Evolutionary conservation across 2,797 vertebrate genomes (phyloP).

Genomic region (Heterohyrax brucei): DNA sequence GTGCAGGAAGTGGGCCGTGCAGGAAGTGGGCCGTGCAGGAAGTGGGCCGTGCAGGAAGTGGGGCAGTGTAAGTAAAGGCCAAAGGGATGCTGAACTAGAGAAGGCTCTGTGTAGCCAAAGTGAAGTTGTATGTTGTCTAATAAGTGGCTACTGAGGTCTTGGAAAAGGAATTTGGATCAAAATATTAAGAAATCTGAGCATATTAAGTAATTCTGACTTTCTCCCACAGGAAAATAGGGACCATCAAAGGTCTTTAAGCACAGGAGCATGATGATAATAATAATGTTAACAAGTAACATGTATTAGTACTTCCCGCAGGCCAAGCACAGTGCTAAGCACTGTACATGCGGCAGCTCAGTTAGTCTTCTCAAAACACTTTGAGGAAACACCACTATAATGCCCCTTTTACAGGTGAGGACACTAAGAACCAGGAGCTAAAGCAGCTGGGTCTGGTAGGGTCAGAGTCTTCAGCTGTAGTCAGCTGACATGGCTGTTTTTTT

Average conservation of each 20-base stretch:
- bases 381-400: background rate
- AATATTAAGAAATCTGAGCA: background rate
- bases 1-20: too few relatives aligned
- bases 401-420: background rate
- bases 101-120: background rate
- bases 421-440: background rate
- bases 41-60: background rate
- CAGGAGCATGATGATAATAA: background rate
- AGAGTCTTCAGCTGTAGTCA: background rate
- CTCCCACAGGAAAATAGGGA: background rate
- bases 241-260: background rate
- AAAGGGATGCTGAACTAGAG: too few relatives aligned
- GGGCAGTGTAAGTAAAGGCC: rapidly evolving
- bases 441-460: background rate
- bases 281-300: background rate
- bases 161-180: background rate
- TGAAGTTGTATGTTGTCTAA: background rate
- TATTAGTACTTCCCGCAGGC: background rate
- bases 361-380: background rate
- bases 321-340: background rate
- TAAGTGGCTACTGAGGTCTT: background rate
- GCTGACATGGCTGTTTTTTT: background rate
- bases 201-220: background rate
- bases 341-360: background rate
- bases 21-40: too few relatives aligned